Evolutionary conservation across 23 tunicate species (phyloP).

Genomic region (Phallusia fumigata): DNA sequence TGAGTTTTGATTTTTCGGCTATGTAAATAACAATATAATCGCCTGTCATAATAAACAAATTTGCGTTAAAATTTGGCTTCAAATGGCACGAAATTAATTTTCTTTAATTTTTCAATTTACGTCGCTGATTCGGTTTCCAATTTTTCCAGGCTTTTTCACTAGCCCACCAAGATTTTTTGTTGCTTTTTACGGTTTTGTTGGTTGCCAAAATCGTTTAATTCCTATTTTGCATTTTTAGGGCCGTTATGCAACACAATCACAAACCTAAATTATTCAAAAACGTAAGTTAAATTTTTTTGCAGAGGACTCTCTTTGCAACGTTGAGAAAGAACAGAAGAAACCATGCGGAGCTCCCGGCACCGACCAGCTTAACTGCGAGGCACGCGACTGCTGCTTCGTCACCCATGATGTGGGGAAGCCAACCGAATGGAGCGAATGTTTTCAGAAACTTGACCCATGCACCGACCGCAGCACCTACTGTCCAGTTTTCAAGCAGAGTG

Average conservation of each 20-base stretch:
- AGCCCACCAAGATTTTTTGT: too few relatives aligned
- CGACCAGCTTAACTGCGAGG: conserved; percentile 70
- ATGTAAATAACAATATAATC: too few relatives aligned
- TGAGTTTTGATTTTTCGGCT: background rate
- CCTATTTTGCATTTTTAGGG: too few relatives aligned
- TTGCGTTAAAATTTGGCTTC: too few relatives aligned
- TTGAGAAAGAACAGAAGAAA: conserved; percentile 45
- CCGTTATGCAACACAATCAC: too few relatives aligned
- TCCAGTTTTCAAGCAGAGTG: conserved; percentile 17
- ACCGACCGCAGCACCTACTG: conserved; percentile 55
- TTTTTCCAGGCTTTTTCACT: too few relatives aligned
- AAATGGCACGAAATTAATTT: too few relatives aligned
- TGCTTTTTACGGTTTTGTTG: background rate
- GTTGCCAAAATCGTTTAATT: background rate
- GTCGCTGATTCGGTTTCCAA: too few relatives aligned
- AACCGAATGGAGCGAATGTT: conserved; percentile 41
- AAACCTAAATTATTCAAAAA: too few relatives aligned
- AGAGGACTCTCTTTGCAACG: conserved; percentile 54
- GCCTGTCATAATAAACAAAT: too few relatives aligned
- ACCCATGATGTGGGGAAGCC: conserved; percentile 38
- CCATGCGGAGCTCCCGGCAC: conserved; percentile 66
- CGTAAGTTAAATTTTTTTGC: background rate
- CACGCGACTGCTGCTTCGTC: conserved; percentile 64
- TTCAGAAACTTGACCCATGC: conserved; percentile 67
- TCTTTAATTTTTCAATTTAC: too few relatives aligned